Conservation (phyloP, 2,888 invertebrate genomes). For the Helicoverpa assulta region DNA sequence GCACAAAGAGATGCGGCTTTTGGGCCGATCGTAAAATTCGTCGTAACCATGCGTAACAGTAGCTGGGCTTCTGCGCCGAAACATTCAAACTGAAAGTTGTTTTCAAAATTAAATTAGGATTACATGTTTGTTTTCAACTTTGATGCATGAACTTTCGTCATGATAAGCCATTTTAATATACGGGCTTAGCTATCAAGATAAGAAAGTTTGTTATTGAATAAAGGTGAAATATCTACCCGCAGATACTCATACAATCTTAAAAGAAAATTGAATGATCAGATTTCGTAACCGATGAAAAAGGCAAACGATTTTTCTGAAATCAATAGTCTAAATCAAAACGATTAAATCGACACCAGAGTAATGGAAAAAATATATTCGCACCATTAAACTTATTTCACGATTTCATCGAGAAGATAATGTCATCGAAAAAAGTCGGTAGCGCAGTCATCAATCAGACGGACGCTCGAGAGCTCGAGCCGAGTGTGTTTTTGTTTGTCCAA, state of each 20-base stretch:
- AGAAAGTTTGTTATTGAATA: conserved; percentile 10
- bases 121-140: conserved; percentile 56
- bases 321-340: conserved; percentile 51
- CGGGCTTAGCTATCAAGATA: conserved; percentile 1
- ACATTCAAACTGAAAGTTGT: conserved; percentile 49
- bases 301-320: conserved; percentile 20
- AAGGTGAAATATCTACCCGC: background rate
- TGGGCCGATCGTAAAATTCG: conserved; percentile 74
- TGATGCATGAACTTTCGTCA: conserved; percentile 46
- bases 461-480: conserved; percentile 53
- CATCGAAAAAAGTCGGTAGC: conserved; percentile 68
- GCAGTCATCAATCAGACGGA: conserved; percentile 73
- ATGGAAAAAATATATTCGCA: conserved; percentile 66
- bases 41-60: conserved; percentile 69
- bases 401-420: conserved; percentile 72
- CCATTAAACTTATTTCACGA: conserved; percentile 68
- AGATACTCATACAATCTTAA: background rate
- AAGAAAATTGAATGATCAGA: background rate
- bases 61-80: conserved; percentile 56
- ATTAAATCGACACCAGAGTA: conserved; percentile 50
- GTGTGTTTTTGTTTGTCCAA: conserved; percentile 72
- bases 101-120: conserved; percentile 50
- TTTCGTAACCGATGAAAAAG: background rate
- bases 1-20: conserved; percentile 71
- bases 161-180: conserved; percentile 22